Base-by-base conservation (phyloP, 2,888 invertebrate genomes). In the Drosophila suboccidentalis region DNA sequence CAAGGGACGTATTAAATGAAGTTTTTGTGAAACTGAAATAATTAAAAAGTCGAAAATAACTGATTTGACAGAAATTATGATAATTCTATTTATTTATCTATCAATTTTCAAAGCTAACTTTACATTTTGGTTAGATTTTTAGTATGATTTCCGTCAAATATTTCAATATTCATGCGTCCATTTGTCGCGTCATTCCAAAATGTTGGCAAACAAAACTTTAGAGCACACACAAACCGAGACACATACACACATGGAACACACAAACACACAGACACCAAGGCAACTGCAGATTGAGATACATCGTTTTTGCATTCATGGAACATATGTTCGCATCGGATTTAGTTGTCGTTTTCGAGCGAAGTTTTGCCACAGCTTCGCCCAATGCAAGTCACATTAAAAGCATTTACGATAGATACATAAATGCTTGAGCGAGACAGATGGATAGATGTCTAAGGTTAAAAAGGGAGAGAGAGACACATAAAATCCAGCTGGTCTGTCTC, bases 221-320 rank as follows among this genome's bases (percentile, higher is more conserved):
- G 11, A 61, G 38, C 50, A 65, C 58, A 55, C 64, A 54, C 54
- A 78, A 71, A 67, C 58, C 49, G 13, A 41, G 53, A 61, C 47
- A 32, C n/a, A 44, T 34, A 62, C 22, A 0, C 11, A 32, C 10
- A 19, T 19, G 19, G 32, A 10, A 65, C 50, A 60, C 55, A 43
- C 60, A 54, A 46, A 51, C 39, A 38, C 11, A 38, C 17, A 67
- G 38, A n/a, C 58, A 39, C 54, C 32, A 17, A 67, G n/a, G 47
- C 47, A n/a, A n/a, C 9, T 59, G 50, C 47, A 78, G 60, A 68
- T 64, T 67, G 68, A 76, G 57, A 70, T 69, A 83, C 87, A 87
- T 73, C 71, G 82, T 69, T 83, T 84, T 77, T 82, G 82, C 83
- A 86, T 83, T 79, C 75, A 78, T 72, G 75, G 54, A 79, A 82